Evolutionary conservation across 2,113 vertebrate genomes (phyloP).

Genomic region (Prionailurus bengalensis): DNA sequence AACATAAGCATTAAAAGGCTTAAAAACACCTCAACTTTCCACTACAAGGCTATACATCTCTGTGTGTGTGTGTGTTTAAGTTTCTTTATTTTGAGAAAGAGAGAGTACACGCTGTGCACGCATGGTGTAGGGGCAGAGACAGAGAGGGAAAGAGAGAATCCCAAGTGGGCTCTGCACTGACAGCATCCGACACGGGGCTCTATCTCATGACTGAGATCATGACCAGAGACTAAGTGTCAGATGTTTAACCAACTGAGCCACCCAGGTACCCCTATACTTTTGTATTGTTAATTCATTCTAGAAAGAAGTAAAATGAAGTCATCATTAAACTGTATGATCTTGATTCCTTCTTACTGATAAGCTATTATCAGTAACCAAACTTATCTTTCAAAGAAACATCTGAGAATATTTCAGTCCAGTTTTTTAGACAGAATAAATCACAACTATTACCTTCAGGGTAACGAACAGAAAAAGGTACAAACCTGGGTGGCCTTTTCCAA

Average conservation of each 20-base stretch:
- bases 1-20: slow-evolving; percentile 5
- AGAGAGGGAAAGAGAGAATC: too few relatives aligned
- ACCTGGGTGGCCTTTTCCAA: slow-evolving; percentile 99
- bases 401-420: not conserved
- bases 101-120: too few relatives aligned
- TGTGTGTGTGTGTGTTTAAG: not conserved
- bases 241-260: too few relatives aligned
- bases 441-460: not conserved
- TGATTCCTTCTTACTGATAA: slow-evolving; percentile 36
- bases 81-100: too few relatives aligned
- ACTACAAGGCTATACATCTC: not conserved
- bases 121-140: too few relatives aligned
- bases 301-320: not conserved
- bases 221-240: too few relatives aligned
- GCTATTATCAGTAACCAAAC: slow-evolving; percentile 23
- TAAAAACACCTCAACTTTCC: slow-evolving; percentile 7
- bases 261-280: not conserved
- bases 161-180: too few relatives aligned
- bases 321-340: slow-evolving; percentile 1
- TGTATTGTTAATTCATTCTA: slow-evolving; percentile 37
- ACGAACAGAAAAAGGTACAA: slow-evolving; percentile 70
- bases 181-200: too few relatives aligned
- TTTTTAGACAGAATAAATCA: slow-evolving; percentile 38
- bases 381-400: slow-evolving; percentile 38
- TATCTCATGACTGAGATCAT: too few relatives aligned